phyloP scores from a whole-genome alignment of 2,797 vertebrate genomes.

The Scarus forsteni region DNA sequence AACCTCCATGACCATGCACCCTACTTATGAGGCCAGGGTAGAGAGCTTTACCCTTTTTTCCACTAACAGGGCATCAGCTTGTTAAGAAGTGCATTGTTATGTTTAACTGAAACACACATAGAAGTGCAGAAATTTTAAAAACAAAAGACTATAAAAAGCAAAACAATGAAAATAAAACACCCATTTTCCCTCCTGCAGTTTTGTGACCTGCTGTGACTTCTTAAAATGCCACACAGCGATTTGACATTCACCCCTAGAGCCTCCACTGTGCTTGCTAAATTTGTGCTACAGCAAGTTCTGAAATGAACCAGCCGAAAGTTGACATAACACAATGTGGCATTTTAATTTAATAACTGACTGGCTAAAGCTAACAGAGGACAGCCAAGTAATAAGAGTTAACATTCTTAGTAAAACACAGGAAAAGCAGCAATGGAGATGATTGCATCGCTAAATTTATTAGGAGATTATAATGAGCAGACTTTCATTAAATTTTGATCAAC shows the following conservation, averaged over 20 bases:
- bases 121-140: slow-evolving; percentile 9
- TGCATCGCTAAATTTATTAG: slow-evolving; percentile 29
- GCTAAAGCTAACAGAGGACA: slow-evolving; percentile 31
- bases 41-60: too few species aligned
- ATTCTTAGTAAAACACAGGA: slow-evolving; percentile 25
- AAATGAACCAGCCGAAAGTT: slow-evolving; percentile 22
- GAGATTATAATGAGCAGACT: slow-evolving; percentile 19
- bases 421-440: slow-evolving; percentile 7
- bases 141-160: slow-evolving; percentile 12
- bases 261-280: slow-evolving; percentile 2
- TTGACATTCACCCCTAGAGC: slow-evolving; percentile 16
- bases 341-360: slow-evolving; percentile 57
- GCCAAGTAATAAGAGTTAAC: slow-evolving; percentile 43
- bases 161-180: background rate
- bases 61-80: too few species aligned
- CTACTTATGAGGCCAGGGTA: too few species aligned
- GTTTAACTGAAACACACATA: slow-evolving; percentile 11
- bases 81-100: background rate
- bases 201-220: slow-evolving; percentile 31
- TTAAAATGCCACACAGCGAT: slow-evolving; percentile 17
- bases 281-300: slow-evolving; percentile 21
- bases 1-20: too few species aligned
- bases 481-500: slow-evolving; percentile 39
- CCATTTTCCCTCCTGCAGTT: slow-evolving; percentile 9
- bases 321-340: slow-evolving; percentile 45